Evolutionary conservation across 2,888 invertebrate species (phyloP).

Genomic region (Dicyrtomina minuta): DNA sequence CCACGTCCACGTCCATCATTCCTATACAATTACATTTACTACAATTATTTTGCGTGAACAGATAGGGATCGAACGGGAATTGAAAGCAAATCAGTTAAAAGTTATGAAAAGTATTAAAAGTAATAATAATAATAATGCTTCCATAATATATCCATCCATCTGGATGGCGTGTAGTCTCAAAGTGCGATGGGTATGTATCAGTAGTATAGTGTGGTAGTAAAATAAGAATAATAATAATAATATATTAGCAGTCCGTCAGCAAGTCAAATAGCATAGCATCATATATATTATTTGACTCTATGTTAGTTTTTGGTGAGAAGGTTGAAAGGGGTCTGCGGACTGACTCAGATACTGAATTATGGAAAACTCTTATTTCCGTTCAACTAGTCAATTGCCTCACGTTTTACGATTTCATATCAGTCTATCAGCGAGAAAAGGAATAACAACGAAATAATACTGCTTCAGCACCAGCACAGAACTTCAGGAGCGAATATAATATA

Average conservation of each 20-base stretch:
- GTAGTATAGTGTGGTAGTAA: no score
- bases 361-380: slow-evolving; percentile 38
- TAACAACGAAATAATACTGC: no score
- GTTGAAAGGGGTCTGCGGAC: slow-evolving; percentile 10
- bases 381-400: slow-evolving; percentile 41
- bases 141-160: slow-evolving; percentile 8
- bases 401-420: slow-evolving; percentile 20
- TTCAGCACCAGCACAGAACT: no score
- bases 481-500: no score
- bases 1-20: neutral
- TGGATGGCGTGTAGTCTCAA: slow-evolving; percentile 6
- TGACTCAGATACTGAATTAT: neutral
- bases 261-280: no score
- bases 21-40: neutral
- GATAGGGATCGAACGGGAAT: slow-evolving; percentile 47
- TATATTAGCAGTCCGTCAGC: no score
- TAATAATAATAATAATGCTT: slow-evolving; percentile 14
- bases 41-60: slow-evolving; percentile 40
- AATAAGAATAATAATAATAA: no score
- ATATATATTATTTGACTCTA: no score
- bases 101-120: slow-evolving; percentile 18
- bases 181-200: neutral
- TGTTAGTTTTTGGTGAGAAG: neutral
- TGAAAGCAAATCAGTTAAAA: slow-evolving; percentile 48
- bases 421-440: neutral